Conservation (phyloP, 2,888 invertebrate genomes). For the Glaucopsyche alexis region DNA sequence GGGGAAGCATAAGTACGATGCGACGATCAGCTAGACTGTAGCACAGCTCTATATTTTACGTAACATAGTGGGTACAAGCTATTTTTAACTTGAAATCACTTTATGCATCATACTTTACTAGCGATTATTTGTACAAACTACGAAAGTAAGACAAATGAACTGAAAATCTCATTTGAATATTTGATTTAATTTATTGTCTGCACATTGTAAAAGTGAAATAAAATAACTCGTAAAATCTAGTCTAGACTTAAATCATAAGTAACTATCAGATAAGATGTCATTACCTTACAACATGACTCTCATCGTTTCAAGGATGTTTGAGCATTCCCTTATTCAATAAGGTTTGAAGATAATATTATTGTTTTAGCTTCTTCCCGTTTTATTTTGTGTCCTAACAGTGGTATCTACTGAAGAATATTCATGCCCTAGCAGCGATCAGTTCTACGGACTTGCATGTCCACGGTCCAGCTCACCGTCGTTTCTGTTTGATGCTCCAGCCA, state of each 20-base stretch:
- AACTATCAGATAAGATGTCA: not conserved
- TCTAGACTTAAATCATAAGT: not conserved
- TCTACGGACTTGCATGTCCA: too few species aligned
- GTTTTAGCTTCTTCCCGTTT: not conserved
- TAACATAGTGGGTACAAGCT: too few species aligned
- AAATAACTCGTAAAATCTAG: not conserved
- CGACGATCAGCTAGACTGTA: too few species aligned
- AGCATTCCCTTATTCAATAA: not conserved
- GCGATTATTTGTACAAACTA: too few species aligned
- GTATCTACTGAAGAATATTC: not conserved
- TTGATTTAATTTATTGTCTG: not conserved
- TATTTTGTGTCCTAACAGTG: too few species aligned
- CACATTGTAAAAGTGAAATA: not conserved
- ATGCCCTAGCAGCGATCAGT: too few species aligned
- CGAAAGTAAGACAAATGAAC: not conserved
- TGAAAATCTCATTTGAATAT: not conserved
- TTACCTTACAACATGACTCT: not conserved
- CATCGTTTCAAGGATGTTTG: not conserved
- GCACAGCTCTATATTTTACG: too few species aligned
- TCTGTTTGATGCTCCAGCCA: too few species aligned
- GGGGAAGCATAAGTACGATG: too few species aligned
- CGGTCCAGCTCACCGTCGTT: too few species aligned
- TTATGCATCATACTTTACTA: too few species aligned
- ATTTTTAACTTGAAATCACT: too few species aligned
- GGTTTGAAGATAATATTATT: not conserved